Evolutionary conservation across 2,797 vertebrate genomes (phyloP), one percentile per base, ranked within the genome.

Genomic region (Lagorchestes hirsutus): DNA sequence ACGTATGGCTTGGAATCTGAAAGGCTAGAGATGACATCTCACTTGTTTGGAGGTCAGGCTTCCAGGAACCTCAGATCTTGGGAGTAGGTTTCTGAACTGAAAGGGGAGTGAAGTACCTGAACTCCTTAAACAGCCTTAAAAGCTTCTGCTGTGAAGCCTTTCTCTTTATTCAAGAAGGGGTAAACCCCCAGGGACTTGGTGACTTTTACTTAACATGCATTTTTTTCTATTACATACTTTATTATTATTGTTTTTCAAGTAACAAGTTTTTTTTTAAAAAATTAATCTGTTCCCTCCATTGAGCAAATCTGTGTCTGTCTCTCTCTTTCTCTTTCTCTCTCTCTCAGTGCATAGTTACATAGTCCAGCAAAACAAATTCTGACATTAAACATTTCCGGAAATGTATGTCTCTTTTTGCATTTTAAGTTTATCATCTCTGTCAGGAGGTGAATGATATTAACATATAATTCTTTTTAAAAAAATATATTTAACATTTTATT

Each of bases 51-150:
- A 87, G 74, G 22, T 57, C 92, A 90, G 27, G 93, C 54, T 52
- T 96, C 28, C 29, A 94, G 28, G 90, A 93, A 93, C 27, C 50
- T 90, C 93, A 97, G 58, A 16, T 8, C 31, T 96, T 93, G 93
- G 93, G 57, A 96, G 93, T 5, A 59, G 50, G 90, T 13, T 28
- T 27, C 46, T 56, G 24, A 67, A 90, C 56, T 90, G 34, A 40
- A 95, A 95, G 67, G 52, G 56, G 29, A 59, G 90, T 96, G 97
- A 87, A 10, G 0, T 52, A 82, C 96, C 74, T 54, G 92, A 93
- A 13, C 95, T 95, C 55, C 93, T 55, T 90, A 94, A 91, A 91
- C 0, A 92, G 59, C n/a, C 90, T 34, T 91, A 5, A 55, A 93
- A 95, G 87, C 1, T 8, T 92, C 50, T 90, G 0, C 31, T 27